phyloP scores from a whole-genome alignment of 1,140 invertebrate species.

The Brachionus paranguensis region DNA sequence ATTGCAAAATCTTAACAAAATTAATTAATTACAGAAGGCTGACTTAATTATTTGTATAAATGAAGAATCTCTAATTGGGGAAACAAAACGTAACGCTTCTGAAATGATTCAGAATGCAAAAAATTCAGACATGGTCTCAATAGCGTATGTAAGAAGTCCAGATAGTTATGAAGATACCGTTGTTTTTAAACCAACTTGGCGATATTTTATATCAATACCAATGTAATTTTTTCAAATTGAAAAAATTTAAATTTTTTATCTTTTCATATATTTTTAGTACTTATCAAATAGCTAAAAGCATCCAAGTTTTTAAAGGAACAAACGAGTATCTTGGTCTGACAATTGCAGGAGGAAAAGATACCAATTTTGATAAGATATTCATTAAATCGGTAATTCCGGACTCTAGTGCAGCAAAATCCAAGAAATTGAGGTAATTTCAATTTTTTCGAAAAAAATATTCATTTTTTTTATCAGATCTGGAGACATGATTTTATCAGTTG shows the following conservation, averaged over 20 bases:
- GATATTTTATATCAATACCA: constrained; percentile 51
- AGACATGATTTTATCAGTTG: constrained; percentile 58
- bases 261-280: constrained; percentile 45
- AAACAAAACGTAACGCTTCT: constrained; percentile 58
- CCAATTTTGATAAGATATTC: constrained; percentile 54
- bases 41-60: constrained; percentile 58
- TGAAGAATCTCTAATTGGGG: constrained; percentile 53
- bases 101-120: constrained; percentile 55
- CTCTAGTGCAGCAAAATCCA: constrained; percentile 58
- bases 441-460: not conserved
- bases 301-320: constrained; percentile 53
- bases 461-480: constrained; percentile 53
- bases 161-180: constrained; percentile 54
- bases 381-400: constrained; percentile 58
- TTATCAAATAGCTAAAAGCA: constrained; percentile 57
- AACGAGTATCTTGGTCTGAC: constrained; percentile 57
- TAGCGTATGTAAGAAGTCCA: constrained; percentile 56
- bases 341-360: constrained; percentile 58
- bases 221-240: not conserved
- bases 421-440: constrained; percentile 50
- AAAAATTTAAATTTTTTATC: not conserved
- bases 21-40: constrained; percentile 54
- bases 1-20: not conserved
- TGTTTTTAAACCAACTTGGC: constrained; percentile 59
- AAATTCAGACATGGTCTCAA: constrained; percentile 48